phyloP scores from a whole-genome alignment of 30 jellyfish, hydroid and myxozoan species.

The Clytia hemisphaerica region DNA sequence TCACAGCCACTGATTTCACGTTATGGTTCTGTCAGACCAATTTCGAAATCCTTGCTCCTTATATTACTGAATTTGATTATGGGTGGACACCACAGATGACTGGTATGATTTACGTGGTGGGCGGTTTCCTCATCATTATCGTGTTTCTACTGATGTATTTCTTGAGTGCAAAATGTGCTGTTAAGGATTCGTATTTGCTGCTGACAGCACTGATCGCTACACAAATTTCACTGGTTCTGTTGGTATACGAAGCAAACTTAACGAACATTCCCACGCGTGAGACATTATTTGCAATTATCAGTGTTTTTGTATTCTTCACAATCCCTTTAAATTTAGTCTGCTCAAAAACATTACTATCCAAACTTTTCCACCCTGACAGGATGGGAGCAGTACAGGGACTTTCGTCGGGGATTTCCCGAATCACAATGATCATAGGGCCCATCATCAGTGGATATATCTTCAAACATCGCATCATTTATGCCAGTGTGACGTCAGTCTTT shows the following conservation, averaged over 20 bases:
- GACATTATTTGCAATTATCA: conserved; percentile 1
- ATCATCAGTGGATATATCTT: conserved; percentile 26
- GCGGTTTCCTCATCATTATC: background rate
- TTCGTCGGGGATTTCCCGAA: conserved; percentile 23
- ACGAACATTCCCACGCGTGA: no score
- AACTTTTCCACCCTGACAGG: conserved; percentile 17
- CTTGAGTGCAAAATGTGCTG: background rate
- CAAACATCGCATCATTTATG: conserved; percentile 21
- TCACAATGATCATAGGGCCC: conserved; percentile 36
- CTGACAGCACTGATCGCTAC: conserved; percentile 15
- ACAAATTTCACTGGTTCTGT: conserved; percentile 7
- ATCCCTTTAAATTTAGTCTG: conserved; percentile 45
- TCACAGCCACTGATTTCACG: conserved; percentile 4
- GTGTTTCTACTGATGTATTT: conserved; percentile 4
- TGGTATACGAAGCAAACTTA: conserved; percentile 29
- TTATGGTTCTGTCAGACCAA: conserved; percentile 33
- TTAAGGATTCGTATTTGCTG: conserved; percentile 16
- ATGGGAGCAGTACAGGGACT: conserved; percentile 41
- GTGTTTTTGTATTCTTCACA: conserved; percentile 18
- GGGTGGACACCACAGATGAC: conserved; percentile 26
- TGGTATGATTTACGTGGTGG: conserved; percentile 23
- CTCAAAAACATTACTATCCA: conserved; percentile 20
- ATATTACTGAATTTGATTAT: conserved; percentile 31
- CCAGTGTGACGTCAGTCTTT: conserved; percentile 12
- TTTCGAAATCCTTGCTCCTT: no score